Base-by-base conservation (phyloP, 92 coral and sea anemone genomes). In the Zoanthus sociatus region DNA sequence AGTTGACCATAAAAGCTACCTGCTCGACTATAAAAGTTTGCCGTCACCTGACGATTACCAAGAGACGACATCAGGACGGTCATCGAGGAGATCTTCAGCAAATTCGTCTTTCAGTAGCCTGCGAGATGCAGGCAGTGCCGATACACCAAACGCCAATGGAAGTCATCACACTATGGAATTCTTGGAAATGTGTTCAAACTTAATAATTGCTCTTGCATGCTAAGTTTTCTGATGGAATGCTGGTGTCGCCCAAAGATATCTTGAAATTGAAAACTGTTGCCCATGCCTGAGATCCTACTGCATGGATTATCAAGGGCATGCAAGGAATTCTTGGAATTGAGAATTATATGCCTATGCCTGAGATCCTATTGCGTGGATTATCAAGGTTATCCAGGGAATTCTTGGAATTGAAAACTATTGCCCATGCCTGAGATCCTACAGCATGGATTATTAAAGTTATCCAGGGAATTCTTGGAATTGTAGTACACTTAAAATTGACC, bases 171-270 rank as follows among this genome's bases (percentile, higher is more conserved):
- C 96, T 7, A 71, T 96, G 95, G 99, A 96, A 50, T 96, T 94
- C 86, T 88, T 96, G 94, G 99, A 96, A 93, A 96, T 94, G 97
- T 96, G 98, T 72, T 92, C 99, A 9, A 95, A 92, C 83, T 92
- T 96, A n/a, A 96, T 96, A 6, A 86, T 96, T 16, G 98, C 99
- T 20, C 88, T 96, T 26, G 99, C 99, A 0, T 96, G 99, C 87
- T 96, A 78, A 88, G 56, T 16, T 50, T 48, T 69, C 55, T 42
- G 46, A 12, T 69, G 4, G 42, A 69, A 30, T 69, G 4, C 13
- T 30, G 16, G 74, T 20, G 32, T 30, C 33, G 4, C 21, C 47
- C 74, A 30, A 42, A 73, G 55, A 73, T 42, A 16, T 73, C 20
- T 6, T 42, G 31, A 86, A 87, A 16, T 79, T 78, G 37, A 26